These are phyloP conservation scores for Trididemnum miniatum DNA, from an alignment of 23 tunicate species.

Conservation along the genomic window DNA sequence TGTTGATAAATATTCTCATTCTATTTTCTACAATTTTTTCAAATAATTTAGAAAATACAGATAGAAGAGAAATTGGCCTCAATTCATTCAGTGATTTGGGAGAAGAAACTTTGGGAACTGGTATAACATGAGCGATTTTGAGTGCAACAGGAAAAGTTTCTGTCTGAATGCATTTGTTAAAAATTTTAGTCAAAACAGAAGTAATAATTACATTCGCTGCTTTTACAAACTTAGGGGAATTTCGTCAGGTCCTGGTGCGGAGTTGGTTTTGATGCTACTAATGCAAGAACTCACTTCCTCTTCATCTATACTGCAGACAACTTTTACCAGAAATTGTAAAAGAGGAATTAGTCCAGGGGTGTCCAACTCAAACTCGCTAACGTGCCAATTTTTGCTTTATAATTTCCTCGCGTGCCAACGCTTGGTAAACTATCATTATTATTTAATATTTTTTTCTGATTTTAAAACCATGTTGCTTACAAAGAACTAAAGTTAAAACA, in stretches of 20 bases:
- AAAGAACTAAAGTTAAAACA: no score
- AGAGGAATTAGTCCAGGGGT: no score
- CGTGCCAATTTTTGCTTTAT: no score
- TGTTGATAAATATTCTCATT: not conserved
- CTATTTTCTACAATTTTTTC: not conserved
- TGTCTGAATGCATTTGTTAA: not conserved
- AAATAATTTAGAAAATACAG: not conserved
- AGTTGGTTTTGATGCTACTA: not conserved
- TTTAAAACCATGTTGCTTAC: no score
- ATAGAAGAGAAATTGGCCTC: not conserved
- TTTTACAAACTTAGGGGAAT: not conserved
- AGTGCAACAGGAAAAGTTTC: not conserved
- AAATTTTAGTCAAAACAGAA: not conserved
- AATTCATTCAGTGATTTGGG: not conserved
- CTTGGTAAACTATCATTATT: no score
- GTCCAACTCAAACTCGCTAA: no score
- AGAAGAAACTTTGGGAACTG: not conserved
- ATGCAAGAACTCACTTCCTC: not conserved
- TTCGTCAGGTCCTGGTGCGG: not conserved
- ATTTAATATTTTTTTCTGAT: no score
- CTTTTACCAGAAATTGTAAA: no score
- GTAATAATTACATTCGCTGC: not conserved
- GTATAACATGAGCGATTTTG: not conserved
- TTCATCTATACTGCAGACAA: no score
- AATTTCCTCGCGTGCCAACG: no score